These are phyloP conservation scores for Pseudomyrmex concolor DNA, from an alignment of 1,140 invertebrate genomes.

Conservation along the genomic window DNA sequence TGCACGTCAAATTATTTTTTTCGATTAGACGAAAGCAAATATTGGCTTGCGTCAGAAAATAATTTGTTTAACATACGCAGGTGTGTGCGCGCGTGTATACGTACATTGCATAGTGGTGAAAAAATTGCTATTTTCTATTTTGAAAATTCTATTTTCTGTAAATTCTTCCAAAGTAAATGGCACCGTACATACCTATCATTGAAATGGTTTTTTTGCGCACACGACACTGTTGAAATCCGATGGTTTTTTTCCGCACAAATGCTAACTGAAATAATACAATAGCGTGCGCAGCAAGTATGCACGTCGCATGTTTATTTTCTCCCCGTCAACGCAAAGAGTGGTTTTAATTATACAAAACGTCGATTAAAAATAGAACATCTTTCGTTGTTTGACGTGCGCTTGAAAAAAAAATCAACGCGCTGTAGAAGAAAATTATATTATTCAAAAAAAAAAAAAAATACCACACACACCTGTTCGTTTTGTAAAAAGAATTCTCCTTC, in stretches of 20 bases:
- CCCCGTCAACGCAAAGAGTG: background rate
- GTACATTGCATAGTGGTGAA: too few relatives aligned
- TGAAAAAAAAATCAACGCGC: background rate
- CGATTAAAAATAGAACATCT: background rate
- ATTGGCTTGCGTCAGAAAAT: background rate
- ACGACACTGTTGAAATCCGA: background rate
- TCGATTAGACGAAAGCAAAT: slow-evolving; percentile 1
- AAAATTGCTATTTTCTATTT: slow-evolving; percentile 15
- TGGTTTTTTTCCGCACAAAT: slow-evolving; percentile 1
- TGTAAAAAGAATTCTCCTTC: background rate
- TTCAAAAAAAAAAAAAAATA: too few relatives aligned
- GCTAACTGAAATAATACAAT: slow-evolving; percentile 1
- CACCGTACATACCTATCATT: background rate
- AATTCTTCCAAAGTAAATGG: background rate
- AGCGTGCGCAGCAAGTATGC: background rate
- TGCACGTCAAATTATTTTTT: slow-evolving; percentile 22
- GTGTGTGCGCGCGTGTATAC: too few relatives aligned
- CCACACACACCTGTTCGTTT: background rate
- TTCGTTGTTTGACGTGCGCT: background rate
- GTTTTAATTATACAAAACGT: background rate
- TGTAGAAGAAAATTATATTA: background rate
- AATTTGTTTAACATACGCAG: slow-evolving; percentile 28
- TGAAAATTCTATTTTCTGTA: slow-evolving; percentile 1
- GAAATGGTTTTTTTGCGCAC: background rate
- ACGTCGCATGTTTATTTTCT: background rate